phyloP scores from a whole-genome alignment of 2,113 vertebrate species.

The Acrocephalus arundinaceus region DNA sequence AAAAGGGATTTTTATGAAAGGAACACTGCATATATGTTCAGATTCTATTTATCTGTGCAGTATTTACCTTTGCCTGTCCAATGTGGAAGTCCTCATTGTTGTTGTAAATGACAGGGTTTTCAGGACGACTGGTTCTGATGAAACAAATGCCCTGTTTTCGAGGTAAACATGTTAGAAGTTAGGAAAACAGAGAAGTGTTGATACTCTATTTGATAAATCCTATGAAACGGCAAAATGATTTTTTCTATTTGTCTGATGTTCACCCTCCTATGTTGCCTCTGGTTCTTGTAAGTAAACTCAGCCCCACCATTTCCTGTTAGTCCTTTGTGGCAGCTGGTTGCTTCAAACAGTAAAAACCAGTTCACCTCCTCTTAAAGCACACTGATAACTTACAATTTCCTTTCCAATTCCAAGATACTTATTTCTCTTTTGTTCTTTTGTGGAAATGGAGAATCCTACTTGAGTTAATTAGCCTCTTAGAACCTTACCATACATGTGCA shows the following conservation, averaged over 20 bases:
- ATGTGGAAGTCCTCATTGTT: constrained; percentile 92
- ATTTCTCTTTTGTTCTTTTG: neutral
- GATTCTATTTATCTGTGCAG: neutral
- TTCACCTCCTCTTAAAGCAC: neutral
- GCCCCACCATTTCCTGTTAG: neutral
- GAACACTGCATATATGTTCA: neutral
- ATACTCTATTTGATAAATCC: neutral
- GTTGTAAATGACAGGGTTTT: constrained; percentile 88
- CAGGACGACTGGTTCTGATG: constrained; percentile 92
- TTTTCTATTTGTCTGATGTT: neutral
- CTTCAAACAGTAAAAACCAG: neutral
- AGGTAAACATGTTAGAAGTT: constrained; percentile 9
- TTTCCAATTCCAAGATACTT: neutral
- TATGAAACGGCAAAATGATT: neutral
- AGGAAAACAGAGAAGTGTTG: neutral
- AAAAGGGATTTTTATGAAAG: neutral
- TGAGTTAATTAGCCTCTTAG: neutral
- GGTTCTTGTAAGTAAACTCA: neutral
- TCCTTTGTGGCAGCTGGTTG: neutral
- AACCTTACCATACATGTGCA: neutral
- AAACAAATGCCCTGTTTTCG: constrained; percentile 87
- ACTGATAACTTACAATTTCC: neutral
- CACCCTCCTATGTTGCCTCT: neutral
- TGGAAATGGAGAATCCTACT: neutral
- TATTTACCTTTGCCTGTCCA: constrained; percentile 89